Evolutionary conservation across 2,113 vertebrate genomes (phyloP), one percentile per base, ranked within the genome.

Genomic region (Pholis gunnellus): DNA sequence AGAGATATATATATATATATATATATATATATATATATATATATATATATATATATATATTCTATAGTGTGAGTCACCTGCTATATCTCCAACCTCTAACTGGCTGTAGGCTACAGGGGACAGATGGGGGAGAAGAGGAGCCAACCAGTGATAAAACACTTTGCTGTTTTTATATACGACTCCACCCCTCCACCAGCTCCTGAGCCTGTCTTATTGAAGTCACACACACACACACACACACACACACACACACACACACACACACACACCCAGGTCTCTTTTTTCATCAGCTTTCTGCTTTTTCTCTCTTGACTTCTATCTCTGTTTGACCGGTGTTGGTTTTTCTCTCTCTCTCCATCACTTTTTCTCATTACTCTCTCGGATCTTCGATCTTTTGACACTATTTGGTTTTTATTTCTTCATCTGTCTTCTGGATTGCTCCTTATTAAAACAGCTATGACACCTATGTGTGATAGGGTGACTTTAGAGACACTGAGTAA

Each of bases 231-330:
- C 40, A 18, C 27, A 34, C n/a, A 60, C 48, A 25, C 75, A 31
- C 25, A 34, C 65, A 60, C 66, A 50, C 77, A 71, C 63, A 31
- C 68, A 34, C 69, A 57, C 46, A 72, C 25, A 65, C 48, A 66
- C 20, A 50, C 60, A 59, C 61, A 13, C 69, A 10, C 14, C 65
- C 60, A 54, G 61, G 63, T 70, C 50, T 66, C 31, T 29, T 67
- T 72, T 63, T 72, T 65, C 81, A 64, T 81, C 78, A 87, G 57
- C 56, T 29, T 11, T 75, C 48, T 69, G 3, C 11, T 59, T 29
- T 29, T 1, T 11, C 42, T 38, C 56, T 72, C 54, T 25, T 29
- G n/a, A 67, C 64, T 29, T 17, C 75, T 36, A 2, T 46, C 54
- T 46, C 42, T 42, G 22, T 36, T 36, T 67, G 34, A 66, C 4